Base-by-base conservation (phyloP, 2,113 vertebrate species). In the Pteronura brasiliensis region DNA sequence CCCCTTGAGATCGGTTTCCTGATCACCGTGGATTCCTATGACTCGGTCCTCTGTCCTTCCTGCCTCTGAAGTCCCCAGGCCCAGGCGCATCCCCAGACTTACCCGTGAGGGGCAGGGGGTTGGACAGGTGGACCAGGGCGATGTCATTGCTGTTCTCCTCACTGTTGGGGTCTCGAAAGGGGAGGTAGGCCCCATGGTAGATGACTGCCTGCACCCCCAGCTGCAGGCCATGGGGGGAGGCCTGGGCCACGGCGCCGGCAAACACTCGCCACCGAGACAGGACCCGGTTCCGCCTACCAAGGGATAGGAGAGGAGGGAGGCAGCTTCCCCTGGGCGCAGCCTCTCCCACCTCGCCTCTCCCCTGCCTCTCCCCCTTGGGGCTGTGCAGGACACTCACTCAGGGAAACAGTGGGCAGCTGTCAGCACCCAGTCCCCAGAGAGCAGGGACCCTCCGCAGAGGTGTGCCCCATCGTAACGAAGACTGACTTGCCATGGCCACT, bases 61-160 rank as follows among this genome's bases (percentile, higher is more conserved):
- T 4, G n/a, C 47, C 63, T 88, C 92, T 23, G 63, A 6, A 7
- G 63, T 47, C 59, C 77, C 72, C 42, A 63, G 39, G 59, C 77
- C 57, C 7, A 52, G 79, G 7, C 65, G 17, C 27, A 7, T 8
- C 7, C 61, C 77, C 69, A 74, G 57, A 47, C 97, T 86, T 98
- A 99, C 99, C 99, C 2, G 98, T 99, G 93, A 99, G 99, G 90
- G 98, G 98, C 74, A 99, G 98, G 0, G 99, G 98, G 2, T 98
- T 98, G 5, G 98, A 98, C 25, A 99, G 99, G 31, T 99, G 99
- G 84, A 99, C 97, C 44, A 99, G 98, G 1, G 99, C 99, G 0
- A 99, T 99, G 69, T 99, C 99, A 1, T 99, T 99, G 98, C 99
- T 99, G 98, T 99, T 99, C 98, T 99, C 99, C 12, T 99, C 99